Evolutionary conservation across 2,113 vertebrate genomes (phyloP), one percentile per base, ranked within the genome.

Genomic region (Jacana jacana): DNA sequence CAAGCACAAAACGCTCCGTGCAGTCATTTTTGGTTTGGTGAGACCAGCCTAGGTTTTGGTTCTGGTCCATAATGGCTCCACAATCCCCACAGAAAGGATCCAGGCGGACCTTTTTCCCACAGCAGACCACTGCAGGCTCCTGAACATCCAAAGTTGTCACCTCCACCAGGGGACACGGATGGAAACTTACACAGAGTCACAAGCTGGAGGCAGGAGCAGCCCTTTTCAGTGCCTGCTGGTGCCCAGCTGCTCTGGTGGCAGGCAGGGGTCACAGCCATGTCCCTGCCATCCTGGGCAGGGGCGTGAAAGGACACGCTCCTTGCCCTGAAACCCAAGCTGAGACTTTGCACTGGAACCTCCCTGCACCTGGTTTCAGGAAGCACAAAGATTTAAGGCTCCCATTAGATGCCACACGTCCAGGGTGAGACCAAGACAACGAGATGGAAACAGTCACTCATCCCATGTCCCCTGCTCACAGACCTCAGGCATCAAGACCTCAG

Each of bases 111-210:
- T 44, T 66, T 30, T 68, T 28, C 23, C 57, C 9, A 4, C 46
- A 79, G 52, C 14, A 70, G 78, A 70, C 6, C 42, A 28, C n/a
- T 1, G 4, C 3, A 3, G 42, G 37, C 9, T 91, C 80, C 64
- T 14, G 3, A 20, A 66, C 55, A 57, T 25, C 25, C 64, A 70
- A 17, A 71, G 25, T 52, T 63, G 72, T 63, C 80, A 69, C 37
- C 8, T 73, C n/a, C n/a, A 27, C 7, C 5, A 5, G 14, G 37
- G 5, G 8, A 63, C 2, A 0, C 1, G 3, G 40, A 42, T 0
- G 7, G 73, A 69, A 92, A 54, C 22, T 83, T 13, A 16, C 0
- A 0, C 6, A n/a, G 30, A 49, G 40, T 22, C 83, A 91, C 0
- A 0, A 86, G 72, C 30, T 64, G 76, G 23, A 58, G 16, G 44